phyloP scores from a whole-genome alignment of 2,888 invertebrate genomes.

The Catocala nupta region DNA sequence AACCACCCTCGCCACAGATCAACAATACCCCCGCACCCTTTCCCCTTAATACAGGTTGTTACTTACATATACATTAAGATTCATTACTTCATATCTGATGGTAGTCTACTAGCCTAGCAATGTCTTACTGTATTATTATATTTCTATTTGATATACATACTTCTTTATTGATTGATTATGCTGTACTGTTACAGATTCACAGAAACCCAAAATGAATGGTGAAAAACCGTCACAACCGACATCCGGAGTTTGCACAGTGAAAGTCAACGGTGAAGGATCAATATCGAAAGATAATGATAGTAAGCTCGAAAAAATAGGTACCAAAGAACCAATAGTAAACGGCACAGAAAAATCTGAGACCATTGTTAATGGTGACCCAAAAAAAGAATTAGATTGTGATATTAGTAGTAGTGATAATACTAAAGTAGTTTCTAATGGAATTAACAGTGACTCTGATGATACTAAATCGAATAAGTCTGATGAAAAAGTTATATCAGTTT shows the following conservation, averaged over 20 bases:
- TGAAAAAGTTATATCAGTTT: slow-evolving; percentile 63
- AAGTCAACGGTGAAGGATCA: slow-evolving; percentile 74
- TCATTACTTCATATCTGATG: slow-evolving; percentile 25
- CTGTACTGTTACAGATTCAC: slow-evolving; percentile 67
- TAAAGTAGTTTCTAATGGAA: slow-evolving; percentile 85
- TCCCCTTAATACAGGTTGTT: slow-evolving; percentile 74
- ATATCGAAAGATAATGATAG: slow-evolving; percentile 66
- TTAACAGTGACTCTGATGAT: slow-evolving; percentile 78
- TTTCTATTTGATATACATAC: neutral
- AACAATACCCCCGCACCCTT: slow-evolving; percentile 72
- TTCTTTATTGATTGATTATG: neutral
- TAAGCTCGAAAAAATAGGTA: slow-evolving; percentile 72
- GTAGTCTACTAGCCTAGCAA: slow-evolving; percentile 26
- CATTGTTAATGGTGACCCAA: slow-evolving; percentile 78
- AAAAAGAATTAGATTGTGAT: slow-evolving; percentile 84
- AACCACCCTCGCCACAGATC: slow-evolving; percentile 76
- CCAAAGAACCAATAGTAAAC: slow-evolving; percentile 83
- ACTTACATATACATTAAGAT: slow-evolving; percentile 31
- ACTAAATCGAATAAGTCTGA: slow-evolving; percentile 78
- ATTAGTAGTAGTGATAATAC: slow-evolving; percentile 84
- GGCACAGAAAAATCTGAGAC: slow-evolving; percentile 74
- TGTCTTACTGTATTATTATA: neutral
- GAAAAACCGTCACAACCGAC: slow-evolving; percentile 71
- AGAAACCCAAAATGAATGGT: slow-evolving; percentile 68
- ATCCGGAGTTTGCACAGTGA: slow-evolving; percentile 62